Base-by-base conservation (phyloP, 2,888 invertebrate genomes). In the Hydroisotoma schaefferi region DNA sequence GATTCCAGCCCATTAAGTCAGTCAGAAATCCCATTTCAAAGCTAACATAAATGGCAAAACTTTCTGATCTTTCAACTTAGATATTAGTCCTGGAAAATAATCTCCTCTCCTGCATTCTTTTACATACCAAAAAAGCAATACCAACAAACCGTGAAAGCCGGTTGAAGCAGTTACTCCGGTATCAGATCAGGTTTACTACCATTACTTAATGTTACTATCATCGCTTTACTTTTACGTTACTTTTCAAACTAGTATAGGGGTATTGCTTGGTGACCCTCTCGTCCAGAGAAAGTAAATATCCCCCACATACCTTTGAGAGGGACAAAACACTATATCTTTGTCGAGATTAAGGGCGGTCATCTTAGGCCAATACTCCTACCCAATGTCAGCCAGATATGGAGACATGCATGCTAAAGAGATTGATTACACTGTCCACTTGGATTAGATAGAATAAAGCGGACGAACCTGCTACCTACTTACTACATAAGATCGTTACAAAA, bases 381-480 rank as follows among this genome's bases (percentile, higher is more conserved):
- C n/a, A n/a, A n/a, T 46, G 46, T 46, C 46, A 49, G 28, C 12
- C 20, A 49, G 27, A 29, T 29, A 52, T 33, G 33, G 53, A 49
- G 47, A 29, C 26, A 44, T 53, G 29, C 57, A 64, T 64, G 64
- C 64, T 64, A 64, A 64, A 52, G 64, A 64, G 64, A 64, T 64
- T 64, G 64, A 64, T 64, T 64, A 60, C 64, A 58, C 57, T 58
- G 64, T 64, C 64, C 57, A 26, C 51, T 44, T 51, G 60, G 64
- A 60, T 60, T 60, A 57, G 55, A 57, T 60, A 52, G 55, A 60
- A 29, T 48, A 29, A 40, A 33, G 33, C 52, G 44, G 26, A 40
- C 40, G 25, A 54, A 26, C 27, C 5, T 2, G 18, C 25, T 23
- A 12, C 8, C 29, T n/a, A 28, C 10, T 6, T 28, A 49, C 49